These are phyloP conservation scores for Babyrousa celebensis DNA, from an alignment of 2,797 vertebrate species.

Conservation along the genomic window DNA sequence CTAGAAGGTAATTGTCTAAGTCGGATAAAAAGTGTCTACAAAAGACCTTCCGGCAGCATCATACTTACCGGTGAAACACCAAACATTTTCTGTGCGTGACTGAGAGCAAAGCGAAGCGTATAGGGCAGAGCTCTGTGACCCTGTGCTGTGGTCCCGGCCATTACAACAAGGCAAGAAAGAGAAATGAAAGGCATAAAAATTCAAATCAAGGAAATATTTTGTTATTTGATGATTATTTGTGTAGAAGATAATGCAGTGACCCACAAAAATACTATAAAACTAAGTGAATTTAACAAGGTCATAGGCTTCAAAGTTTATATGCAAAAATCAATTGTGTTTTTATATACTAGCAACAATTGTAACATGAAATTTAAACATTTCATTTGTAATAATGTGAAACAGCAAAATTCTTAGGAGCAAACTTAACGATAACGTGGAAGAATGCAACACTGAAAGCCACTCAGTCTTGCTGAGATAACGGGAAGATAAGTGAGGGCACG, in stretches of 20 bases:
- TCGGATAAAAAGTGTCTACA: neutral
- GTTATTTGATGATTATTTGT: neutral
- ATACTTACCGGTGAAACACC: neutral
- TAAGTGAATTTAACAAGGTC: neutral
- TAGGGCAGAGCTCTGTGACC: no score
- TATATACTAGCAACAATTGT: neutral
- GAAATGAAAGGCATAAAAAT: neutral
- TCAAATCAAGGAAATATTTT: neutral
- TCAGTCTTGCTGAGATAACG: neutral
- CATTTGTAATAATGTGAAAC: neutral
- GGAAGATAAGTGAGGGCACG: neutral
- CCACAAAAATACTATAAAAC: neutral
- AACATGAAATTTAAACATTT: neutral
- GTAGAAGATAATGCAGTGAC: neutral
- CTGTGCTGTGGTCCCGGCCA: neutral
- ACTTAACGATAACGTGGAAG: neutral
- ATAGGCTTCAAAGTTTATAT: neutral
- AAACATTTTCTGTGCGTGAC: neutral
- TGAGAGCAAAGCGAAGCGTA: neutral
- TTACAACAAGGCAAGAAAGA: neutral
- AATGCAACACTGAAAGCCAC: neutral
- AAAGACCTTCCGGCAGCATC: neutral
- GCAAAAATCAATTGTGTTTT: constrained; percentile 32
- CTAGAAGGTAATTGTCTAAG: neutral
- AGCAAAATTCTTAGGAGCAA: neutral